Conservation (phyloP, 35 echinoderm and acorn worm species). For the Ophiothrix spiculata region DNA sequence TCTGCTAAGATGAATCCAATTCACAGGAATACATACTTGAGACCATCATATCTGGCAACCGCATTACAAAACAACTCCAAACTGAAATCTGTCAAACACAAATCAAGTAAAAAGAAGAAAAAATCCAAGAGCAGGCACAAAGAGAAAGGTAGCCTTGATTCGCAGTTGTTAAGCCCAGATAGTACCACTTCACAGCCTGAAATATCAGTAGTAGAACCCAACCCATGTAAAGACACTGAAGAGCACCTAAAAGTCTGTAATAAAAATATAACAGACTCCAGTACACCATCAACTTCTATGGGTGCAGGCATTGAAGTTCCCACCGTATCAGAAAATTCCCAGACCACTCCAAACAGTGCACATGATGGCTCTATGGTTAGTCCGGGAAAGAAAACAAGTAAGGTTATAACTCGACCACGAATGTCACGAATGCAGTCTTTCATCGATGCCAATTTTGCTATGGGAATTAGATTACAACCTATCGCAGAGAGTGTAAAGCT, state of each 20-base stretch:
- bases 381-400: background rate
- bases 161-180: background rate
- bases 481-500: background rate
- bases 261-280: background rate
- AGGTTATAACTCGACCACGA: background rate
- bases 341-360: too few relatives aligned
- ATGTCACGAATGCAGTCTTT: background rate
- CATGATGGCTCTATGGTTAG: too few relatives aligned
- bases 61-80: conserved; percentile 38
- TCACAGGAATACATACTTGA: conserved; percentile 73
- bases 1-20: conserved; percentile 73
- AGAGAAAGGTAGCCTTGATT: background rate
- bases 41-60: conserved; percentile 83
- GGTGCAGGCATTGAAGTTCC: too few relatives aligned
- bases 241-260: background rate
- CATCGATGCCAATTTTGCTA: background rate
- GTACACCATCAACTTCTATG: background rate
- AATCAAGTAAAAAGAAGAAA: conserved; percentile 40
- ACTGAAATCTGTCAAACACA: conserved; percentile 9
- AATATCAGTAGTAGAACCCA: background rate
- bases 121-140: conserved; percentile 27
- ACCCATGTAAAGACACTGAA: background rate
- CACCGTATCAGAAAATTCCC: too few relatives aligned
- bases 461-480: background rate
- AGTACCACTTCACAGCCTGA: background rate